Evolutionary conservation across 2,888 invertebrate genomes (phyloP), one percentile per base, ranked within the genome.

Genomic region (Eristalis intricaria): DNA sequence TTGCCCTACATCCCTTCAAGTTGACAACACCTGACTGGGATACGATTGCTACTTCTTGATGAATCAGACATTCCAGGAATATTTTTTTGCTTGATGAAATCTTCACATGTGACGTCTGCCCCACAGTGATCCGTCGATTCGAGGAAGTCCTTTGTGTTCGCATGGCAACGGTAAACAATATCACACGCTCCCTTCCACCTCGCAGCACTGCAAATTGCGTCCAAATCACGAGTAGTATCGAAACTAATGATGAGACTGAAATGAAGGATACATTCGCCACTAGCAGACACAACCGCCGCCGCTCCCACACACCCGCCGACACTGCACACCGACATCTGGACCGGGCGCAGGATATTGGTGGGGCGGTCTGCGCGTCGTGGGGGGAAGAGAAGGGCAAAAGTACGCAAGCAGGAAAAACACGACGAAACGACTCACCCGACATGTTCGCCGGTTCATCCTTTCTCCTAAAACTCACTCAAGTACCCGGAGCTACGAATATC

Each of bases 401-500:
- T n/a, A 19, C 7, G 19, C 19, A 50, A 50, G 19, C 50, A 50
- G 50, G 50, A 50, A 50, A 19, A 50, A 50, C 50, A 50, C 50
- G 50, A 50, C n/a, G 50, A n/a, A 50, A 8, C 50, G 50, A 50
- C 50, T 50, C 50, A n/a, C 43, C 43, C 43, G 43, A n/a, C 19
- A 71, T 76, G 65, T 76, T 84, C 78, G 74, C 43, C 43, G 65
- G 87, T 87, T 84, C 84, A 84, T 84, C 79, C 84, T 86, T 78
- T 83, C 71, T 60, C 26, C 60, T 19, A 26, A 79, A 87, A 79
- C 82, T 77, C 82, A 60, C 75, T 73, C 87, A 76, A 79, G 58
- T 80, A 87, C 84, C 87, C 79, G 68, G 80, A 87, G 87, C 71
- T 84, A 81, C 84, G 64, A 87, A 87, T 87, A 87, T 87, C 87